These are phyloP conservation scores for Musca vetustissima DNA, from an alignment of 1,140 invertebrate species.

Conservation along the genomic window DNA sequence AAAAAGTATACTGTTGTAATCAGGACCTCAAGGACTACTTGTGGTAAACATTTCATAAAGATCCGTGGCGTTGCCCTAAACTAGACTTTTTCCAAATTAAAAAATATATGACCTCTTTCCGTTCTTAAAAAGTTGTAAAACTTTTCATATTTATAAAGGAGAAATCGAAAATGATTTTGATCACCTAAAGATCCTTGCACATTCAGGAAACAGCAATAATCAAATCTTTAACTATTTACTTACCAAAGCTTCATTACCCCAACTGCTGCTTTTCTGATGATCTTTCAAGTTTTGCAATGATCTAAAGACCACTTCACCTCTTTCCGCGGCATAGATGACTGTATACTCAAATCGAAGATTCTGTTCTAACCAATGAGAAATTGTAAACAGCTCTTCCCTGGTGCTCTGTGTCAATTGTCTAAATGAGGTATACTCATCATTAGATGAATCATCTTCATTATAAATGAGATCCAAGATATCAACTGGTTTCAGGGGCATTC, in stretches of 20 bases:
- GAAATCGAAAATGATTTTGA: too few relatives aligned
- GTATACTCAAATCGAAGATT: conserved; percentile 76
- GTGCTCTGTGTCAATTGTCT: conserved; percentile 51
- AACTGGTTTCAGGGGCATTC: conserved; percentile 82
- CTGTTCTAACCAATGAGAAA: conserved; percentile 84
- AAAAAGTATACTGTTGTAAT: too few relatives aligned
- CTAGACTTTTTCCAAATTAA: too few relatives aligned
- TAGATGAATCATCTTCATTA: conserved; percentile 75
- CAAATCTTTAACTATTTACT: conserved; percentile 30
- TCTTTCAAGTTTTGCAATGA: conserved; percentile 78
- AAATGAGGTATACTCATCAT: conserved; percentile 57
- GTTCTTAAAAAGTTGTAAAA: too few relatives aligned
- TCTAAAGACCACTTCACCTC: conserved; percentile 74
- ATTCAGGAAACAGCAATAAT: too few relatives aligned
- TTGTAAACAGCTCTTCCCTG: conserved; percentile 70
- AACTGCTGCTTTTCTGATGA: conserved; percentile 76
- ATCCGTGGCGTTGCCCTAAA: too few relatives aligned
- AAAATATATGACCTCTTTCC: too few relatives aligned
- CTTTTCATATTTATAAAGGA: too few relatives aligned
- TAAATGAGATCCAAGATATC: conserved; percentile 82
- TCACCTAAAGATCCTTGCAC: too few relatives aligned
- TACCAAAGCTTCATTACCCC: conserved; percentile 61
- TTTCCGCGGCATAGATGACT: conserved; percentile 76
- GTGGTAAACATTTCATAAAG: too few relatives aligned
- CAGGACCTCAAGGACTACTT: too few relatives aligned